Conservation (phyloP, 2,113 vertebrate genomes). For the Hypomesus transpacificus region DNA sequence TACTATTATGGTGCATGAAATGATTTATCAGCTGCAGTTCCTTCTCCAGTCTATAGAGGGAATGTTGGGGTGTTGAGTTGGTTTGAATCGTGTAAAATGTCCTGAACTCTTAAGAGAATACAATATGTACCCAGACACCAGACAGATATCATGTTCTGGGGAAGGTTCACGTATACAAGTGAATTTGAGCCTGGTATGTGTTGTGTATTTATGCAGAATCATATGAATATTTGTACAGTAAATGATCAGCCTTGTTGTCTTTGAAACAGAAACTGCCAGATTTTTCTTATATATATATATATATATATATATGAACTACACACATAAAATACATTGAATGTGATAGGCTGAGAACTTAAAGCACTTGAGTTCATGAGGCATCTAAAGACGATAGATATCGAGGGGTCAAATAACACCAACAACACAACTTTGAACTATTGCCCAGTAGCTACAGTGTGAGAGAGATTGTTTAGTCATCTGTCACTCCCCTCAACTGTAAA, state of each 20-base stretch:
- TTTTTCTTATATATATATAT: no score
- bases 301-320: no score
- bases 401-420: background rate
- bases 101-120: background rate
- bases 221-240: background rate
- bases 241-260: background rate
- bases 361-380: no score
- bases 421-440: background rate
- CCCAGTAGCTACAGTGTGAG: background rate
- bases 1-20: background rate
- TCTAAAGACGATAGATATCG: background rate
- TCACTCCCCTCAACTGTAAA: background rate
- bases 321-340: no score
- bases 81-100: background rate
- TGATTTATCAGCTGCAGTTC: conserved; percentile 21
- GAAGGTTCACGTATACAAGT: background rate
- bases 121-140: background rate
- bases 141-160: conserved; percentile 6
- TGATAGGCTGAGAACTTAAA: no score
- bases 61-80: background rate
- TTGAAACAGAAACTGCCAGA: background rate
- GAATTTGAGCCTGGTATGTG: background rate
- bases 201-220: background rate
- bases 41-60: conserved; percentile 32
- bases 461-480: background rate